Evolutionary conservation across 2,113 vertebrate species (phyloP).

Genomic region (Falco punctatus): DNA sequence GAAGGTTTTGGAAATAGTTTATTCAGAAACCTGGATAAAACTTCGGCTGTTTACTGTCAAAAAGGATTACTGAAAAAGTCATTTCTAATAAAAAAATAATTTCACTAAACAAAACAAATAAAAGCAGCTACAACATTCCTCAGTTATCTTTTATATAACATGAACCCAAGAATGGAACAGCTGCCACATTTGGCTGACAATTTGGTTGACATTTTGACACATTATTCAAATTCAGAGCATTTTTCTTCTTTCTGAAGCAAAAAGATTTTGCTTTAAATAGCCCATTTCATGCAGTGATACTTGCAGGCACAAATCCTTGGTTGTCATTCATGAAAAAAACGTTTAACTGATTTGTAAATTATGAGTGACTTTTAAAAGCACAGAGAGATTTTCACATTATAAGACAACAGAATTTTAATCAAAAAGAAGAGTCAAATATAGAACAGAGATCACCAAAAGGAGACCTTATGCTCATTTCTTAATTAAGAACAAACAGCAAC

Average conservation of each 20-base stretch:
- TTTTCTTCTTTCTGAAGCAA: conserved; percentile 27
- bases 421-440: not conserved
- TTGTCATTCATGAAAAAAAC: not conserved
- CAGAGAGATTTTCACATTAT: not conserved
- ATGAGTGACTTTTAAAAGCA: not conserved
- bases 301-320: not conserved
- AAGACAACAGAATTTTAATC: not conserved
- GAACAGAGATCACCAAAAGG: not conserved
- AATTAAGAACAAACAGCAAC: not conserved
- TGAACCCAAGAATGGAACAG: not conserved
- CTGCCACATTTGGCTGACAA: conserved; percentile 7
- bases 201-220: conserved; percentile 20
- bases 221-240: not conserved
- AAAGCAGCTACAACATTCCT: not conserved
- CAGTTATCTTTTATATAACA: not conserved
- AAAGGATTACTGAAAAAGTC: not conserved
- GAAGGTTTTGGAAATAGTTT: not conserved
- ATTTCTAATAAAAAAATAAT: not conserved
- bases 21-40: not conserved
- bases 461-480: not conserved
- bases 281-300: not conserved
- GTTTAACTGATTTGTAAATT: not conserved
- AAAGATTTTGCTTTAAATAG: conserved; percentile 38
- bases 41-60: not conserved
- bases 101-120: not conserved